Evolutionary conservation across 2,888 invertebrate species (phyloP), one percentile per base, ranked within the genome.

Genomic region (Chouioia cunea): DNA sequence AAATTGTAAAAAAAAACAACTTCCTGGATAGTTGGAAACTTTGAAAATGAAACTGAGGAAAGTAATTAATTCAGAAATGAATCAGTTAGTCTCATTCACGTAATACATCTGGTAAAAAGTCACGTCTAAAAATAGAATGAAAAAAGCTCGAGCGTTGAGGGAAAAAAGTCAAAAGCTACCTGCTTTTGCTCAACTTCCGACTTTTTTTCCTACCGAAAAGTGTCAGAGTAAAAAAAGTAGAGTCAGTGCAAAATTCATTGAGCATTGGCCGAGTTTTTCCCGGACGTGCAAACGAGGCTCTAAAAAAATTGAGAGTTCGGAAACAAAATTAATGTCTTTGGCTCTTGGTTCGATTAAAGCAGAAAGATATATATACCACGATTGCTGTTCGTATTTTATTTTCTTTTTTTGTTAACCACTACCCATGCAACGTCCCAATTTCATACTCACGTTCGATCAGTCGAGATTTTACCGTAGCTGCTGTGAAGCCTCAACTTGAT

Each of bases 261-360:
- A 54, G 60, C 60, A 60, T 60, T 36, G 53, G 59, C 65, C 23
- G 50, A 43, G 36, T 22, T 58, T 50, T 66, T 58, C 59, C 66
- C 59, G 53, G 53, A 66, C 59, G 66, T 66, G 66, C 66, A 59
- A 66, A 66, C 66, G 66, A 66, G 59, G 59, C 52, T 16, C 16
- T 48, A 47, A 43, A 57, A 44, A 57, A 44, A 43, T 14, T 10
- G 14, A 23, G 65, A 48, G 47, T 14, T 36, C 4, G 23, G 66
- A 46, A 59, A 60, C 60, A 67, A 67, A 67, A 67, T 67, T 67
- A 67, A 67, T 67, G 67, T 67, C 60, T 54, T 67, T 67, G 67
- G 67, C 67, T 60, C 60, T 12, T 52, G 36, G 67, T 48, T 67
- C 67, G 60, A 67, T 67, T 60, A 60, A 67, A 67, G 67, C 54